Conservation (phyloP, 2,113 vertebrate genomes). For the sheep (Ovis aries) region ARS-UI_Ramb_v3.0 NC_056073.1:48713501-48714000, state of each 20-base stretch:
- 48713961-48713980: neutral
- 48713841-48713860: neutral
- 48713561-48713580: neutral
- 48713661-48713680: neutral
- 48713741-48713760: neutral
- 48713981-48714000: neutral
- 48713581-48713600: neutral
- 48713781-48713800: neutral
- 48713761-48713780: neutral
- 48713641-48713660: neutral
- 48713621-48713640: neutral
- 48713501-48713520: accelerated
- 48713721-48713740: neutral
- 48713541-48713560: accelerated
- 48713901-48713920: accelerated
- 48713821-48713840: neutral
- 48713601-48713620: neutral
- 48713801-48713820: neutral
- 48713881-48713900: neutral
- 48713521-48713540: neutral
- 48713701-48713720: neutral
- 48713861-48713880: neutral
- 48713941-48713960: neutral
- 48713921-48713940: neutral
- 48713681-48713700: neutral